phyloP scores from a whole-genome alignment of 35 echinoderm and acorn worm species.

The Apostichopus californicus region DNA sequence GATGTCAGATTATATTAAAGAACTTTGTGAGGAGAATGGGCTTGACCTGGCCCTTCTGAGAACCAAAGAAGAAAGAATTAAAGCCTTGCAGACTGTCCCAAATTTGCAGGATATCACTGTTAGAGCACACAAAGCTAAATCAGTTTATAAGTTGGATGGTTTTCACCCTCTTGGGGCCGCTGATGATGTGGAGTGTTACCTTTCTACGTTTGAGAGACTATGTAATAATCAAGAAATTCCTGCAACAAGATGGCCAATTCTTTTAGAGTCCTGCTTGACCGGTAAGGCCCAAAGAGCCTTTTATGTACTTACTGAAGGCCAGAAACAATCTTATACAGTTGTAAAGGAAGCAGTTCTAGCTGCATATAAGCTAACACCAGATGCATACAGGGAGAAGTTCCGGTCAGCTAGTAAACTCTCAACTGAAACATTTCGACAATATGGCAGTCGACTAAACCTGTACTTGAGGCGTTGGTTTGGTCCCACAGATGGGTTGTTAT shows the following conservation, averaged over 20 bases:
- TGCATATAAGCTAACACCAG: conserved; percentile 36
- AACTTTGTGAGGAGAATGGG: too few species aligned
- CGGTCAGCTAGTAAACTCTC: neutral
- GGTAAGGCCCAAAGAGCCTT: neutral
- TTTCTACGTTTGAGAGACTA: neutral
- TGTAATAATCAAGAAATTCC: neutral
- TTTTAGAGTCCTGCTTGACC: conserved; percentile 1
- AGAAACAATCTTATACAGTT: neutral
- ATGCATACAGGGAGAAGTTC: conserved; percentile 33
- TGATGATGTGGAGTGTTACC: conserved; percentile 21
- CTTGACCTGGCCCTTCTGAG: conserved; percentile 7
- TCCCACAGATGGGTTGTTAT: neutral
- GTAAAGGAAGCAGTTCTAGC: conserved; percentile 2
- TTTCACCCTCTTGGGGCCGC: neutral
- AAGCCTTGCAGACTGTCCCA: conserved; percentile 20
- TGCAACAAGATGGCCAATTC: neutral
- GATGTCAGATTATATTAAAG: too few species aligned
- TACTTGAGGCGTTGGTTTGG: neutral
- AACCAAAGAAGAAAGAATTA: conserved; percentile 26
- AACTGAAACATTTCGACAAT: conserved; percentile 8
- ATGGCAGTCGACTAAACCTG: conserved; percentile 26
- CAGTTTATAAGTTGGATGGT: neutral
- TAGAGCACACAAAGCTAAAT: neutral
- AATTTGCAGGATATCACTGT: neutral
- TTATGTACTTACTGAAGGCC: neutral